These are phyloP conservation scores for Helicoverpa armigera DNA, from an alignment of 1,140 invertebrate genomes.

Conservation along the genomic window DNA sequence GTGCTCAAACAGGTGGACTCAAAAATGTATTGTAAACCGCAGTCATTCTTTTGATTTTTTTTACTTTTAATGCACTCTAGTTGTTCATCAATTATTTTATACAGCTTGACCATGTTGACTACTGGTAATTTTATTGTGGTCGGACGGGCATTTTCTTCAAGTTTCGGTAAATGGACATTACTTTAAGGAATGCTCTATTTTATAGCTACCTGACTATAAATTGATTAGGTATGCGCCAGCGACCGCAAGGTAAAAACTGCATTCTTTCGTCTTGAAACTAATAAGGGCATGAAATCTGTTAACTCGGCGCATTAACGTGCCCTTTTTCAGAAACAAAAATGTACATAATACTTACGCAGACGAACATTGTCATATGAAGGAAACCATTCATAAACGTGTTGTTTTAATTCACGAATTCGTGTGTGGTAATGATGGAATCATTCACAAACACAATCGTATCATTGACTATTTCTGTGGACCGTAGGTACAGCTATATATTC, in stretches of 20 bases:
- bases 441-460: no score
- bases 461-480: no score
- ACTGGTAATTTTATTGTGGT: conserved; percentile 8
- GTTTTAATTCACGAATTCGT: background rate
- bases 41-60: conserved; percentile 19
- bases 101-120: background rate
- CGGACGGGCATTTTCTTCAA: background rate
- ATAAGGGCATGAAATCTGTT: conserved; percentile 49
- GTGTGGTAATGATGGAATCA: no score
- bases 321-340: conserved; percentile 49
- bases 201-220: conserved; percentile 30
- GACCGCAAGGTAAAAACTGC: conserved; percentile 42
- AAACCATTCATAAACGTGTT: conserved; percentile 21
- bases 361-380: background rate
- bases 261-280: conserved; percentile 45
- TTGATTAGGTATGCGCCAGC: conserved; percentile 42
- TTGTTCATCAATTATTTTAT: conserved; percentile 32
- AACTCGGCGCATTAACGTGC: conserved; percentile 53
- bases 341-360: conserved; percentile 11
- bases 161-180: conserved; percentile 11
- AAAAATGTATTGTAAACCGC: conserved; percentile 42
- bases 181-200: conserved; percentile 18
- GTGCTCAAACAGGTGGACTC: conserved; percentile 56
- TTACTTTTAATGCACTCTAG: background rate
- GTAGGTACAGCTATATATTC: no score